A percentile compares a stretch with the other conserved stretches of the same genome.
phyloP scores from a whole-genome alignment of 2,888 invertebrate species.

The Dryococelus australis region DNA sequence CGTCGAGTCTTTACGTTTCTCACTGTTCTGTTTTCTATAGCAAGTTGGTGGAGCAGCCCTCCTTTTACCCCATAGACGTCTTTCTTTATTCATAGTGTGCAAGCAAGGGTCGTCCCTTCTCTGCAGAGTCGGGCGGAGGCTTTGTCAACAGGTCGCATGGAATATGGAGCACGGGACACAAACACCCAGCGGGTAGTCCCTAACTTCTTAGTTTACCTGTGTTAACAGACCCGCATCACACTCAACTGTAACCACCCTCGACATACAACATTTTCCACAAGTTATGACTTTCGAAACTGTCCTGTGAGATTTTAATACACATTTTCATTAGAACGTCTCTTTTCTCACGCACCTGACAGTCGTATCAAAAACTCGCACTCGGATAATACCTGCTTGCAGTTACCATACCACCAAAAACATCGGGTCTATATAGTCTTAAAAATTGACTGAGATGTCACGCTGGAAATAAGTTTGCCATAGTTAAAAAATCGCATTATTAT shows the following conservation, averaged over 20 bases:
- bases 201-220: neutral
- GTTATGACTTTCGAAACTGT: neutral
- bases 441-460: too few species aligned
- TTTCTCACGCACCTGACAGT: too few species aligned
- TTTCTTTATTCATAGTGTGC: neutral
- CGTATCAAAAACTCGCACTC: too few species aligned
- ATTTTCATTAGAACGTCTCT: too few species aligned
- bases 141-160: neutral
- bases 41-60: neutral
- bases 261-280: neutral
- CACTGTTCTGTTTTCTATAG: neutral
- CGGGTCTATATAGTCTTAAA: too few species aligned
- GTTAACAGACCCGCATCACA: neutral
- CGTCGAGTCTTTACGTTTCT: neutral
- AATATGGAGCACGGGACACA: slow-evolving; percentile 8
- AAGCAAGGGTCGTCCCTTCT: neutral
- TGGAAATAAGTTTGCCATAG: too few species aligned
- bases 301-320: neutral
- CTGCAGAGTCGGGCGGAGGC: too few species aligned
- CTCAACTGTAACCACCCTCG: neutral
- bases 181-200: neutral
- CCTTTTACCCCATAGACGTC: neutral
- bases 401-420: too few species aligned
- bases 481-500: too few species aligned
- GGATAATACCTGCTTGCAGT: too few species aligned